Percentiles rank a stretch among this genome's conserved stretches.
phyloP scores from a whole-genome alignment of 30 jellyfish, hydroid and myxozoan genomes.

The Hydractinia echinata region DNA sequence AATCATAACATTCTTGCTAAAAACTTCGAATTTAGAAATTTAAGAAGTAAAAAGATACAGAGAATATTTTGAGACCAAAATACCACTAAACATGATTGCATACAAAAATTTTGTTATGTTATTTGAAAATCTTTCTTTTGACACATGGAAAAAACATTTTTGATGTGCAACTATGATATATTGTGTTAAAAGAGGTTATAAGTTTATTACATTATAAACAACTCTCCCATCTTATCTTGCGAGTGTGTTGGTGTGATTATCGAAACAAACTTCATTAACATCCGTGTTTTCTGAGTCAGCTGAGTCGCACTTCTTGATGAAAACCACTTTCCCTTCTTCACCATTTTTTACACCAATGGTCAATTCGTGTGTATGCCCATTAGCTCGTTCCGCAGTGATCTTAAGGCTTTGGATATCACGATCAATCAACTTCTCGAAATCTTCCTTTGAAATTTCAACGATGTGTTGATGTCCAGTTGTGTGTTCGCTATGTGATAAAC shows the following conservation, averaged over 20 bases:
- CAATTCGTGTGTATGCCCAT: conserved; percentile 6
- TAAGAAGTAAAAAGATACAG: no score
- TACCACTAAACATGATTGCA: no score
- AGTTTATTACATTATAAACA: no score
- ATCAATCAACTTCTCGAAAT: background rate
- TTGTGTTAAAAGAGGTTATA: no score
- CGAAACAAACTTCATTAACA: background rate
- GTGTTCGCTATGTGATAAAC: conserved; percentile 13
- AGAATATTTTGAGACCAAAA: no score
- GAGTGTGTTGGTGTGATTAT: background rate
- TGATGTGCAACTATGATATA: no score
- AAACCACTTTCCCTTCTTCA: background rate
- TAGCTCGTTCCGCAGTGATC: background rate
- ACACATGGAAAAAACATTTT: no score
- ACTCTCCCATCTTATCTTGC: no score
- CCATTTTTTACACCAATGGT: background rate
- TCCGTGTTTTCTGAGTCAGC: background rate
- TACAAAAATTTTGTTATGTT: no score
- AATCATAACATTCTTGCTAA: no score
- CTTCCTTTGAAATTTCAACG: background rate
- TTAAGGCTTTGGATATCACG: background rate
- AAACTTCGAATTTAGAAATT: no score
- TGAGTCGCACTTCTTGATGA: background rate
- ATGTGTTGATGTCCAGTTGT: conserved; percentile 8
- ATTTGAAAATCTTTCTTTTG: no score